Base-by-base conservation (phyloP, 2,797 vertebrate genomes). In the Lacerta bilineata region DNA sequence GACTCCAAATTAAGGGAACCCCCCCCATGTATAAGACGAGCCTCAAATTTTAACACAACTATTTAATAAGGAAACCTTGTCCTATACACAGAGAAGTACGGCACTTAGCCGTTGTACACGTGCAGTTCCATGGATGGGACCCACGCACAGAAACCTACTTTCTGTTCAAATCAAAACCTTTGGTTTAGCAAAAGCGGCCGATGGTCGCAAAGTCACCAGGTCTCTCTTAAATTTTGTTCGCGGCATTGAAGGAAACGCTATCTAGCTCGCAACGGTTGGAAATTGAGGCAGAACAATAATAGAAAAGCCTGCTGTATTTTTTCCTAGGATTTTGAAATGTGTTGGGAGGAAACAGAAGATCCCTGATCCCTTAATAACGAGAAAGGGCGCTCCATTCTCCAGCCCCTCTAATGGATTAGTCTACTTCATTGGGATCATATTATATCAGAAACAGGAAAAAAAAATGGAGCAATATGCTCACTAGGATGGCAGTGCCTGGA, bases 281-380 rank as follows among this genome's bases (percentile, higher is more conserved):
- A 59, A 46, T 72, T 36, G 71, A 72, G 1, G 6, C 17, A 59
- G 5, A 71, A 1, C 23, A 0, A 33, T 27, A 2, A n/a, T 9
- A 61, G 20, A n/a, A 59, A 18, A 80, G 2, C 27, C 39, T 72
- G 20, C 25, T 74, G 25, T 27, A 23, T 55, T 23, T 80, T 83
- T 36, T 55, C 43, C 33, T 83, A 39, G 36, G 11, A 77, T 77
- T n/a, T 68, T 79, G 27, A n/a, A 74, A 20, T 74, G 20, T 4
- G 33, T 23, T 74, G 27, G 11, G 3, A 4, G 55, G 27, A 39
- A 82, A 76, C 33, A 36, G 41, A 75, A 75, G 23, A n/a, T 72
- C 17, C 69, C 5, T 11, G 36, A 90, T 68, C 20, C 27, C 17
- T 74, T 0, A 0, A n/a, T 71, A 33, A 0, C 1, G 3, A 1